These are phyloP conservation scores for Coenonympha arcania DNA, from an alignment of 2,888 invertebrate species.

Conservation along the genomic window DNA sequence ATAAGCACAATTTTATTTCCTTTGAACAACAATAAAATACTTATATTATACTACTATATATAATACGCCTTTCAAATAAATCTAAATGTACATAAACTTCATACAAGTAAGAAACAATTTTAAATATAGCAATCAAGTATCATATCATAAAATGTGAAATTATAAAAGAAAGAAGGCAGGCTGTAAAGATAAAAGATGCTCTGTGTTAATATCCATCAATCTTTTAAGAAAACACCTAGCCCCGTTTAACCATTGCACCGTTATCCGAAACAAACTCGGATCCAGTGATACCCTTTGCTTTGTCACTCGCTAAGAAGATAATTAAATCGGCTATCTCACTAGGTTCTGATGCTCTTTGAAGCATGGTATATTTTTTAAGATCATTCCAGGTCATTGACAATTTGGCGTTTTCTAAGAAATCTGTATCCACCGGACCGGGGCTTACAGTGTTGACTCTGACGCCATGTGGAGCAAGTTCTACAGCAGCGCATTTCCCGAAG, in stretches of 20 bases:
- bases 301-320: conserved; percentile 35
- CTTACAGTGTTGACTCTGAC: conserved; percentile 72
- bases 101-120: too few relatives aligned
- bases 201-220: too few relatives aligned
- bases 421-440: conserved; percentile 65
- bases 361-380: conserved; percentile 20
- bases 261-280: conserved; percentile 29
- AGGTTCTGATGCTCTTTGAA: conserved; percentile 31
- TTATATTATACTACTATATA: too few relatives aligned
- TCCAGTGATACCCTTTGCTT: conserved; percentile 34
- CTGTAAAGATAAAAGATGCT: too few relatives aligned
- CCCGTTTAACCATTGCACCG: conserved; percentile 19
- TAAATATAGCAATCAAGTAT: too few relatives aligned
- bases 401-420: conserved; percentile 30
- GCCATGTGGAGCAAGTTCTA: conserved; percentile 32
- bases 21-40: too few relatives aligned
- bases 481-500: conserved; percentile 33
- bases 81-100: too few relatives aligned
- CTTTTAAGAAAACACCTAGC: too few relatives aligned
- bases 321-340: conserved; percentile 36
- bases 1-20: too few relatives aligned
- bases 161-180: too few relatives aligned
- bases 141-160: too few relatives aligned
- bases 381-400: conserved; percentile 26
- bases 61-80: too few relatives aligned